phyloP scores from a whole-genome alignment of 2,888 invertebrate species.

The Magallana nippona region DNA sequence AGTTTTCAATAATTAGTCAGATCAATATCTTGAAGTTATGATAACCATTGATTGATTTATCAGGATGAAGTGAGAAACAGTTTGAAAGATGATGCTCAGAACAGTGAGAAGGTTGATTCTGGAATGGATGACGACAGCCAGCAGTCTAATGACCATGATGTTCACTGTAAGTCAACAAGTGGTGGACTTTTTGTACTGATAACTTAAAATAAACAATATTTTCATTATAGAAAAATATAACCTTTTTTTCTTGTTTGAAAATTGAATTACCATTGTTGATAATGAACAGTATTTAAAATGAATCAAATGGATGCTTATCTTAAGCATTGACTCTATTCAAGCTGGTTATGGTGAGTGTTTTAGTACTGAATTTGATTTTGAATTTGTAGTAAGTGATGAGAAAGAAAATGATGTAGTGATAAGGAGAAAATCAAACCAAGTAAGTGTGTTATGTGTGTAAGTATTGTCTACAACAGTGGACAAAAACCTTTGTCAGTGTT shows the following conservation, averaged over 20 bases:
- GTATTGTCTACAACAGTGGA: no score
- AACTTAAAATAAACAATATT: no score
- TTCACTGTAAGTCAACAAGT: not conserved
- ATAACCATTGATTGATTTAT: not conserved
- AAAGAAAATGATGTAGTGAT: conserved; percentile 9
- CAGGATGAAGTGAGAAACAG: not conserved
- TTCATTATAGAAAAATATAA: no score
- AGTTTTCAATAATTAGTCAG: no score
- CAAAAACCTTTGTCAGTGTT: no score
- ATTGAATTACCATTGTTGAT: no score
- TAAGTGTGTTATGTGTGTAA: not conserved
- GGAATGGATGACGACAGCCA: conserved; percentile 66
- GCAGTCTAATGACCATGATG: conserved; percentile 41
- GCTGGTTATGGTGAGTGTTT: not conserved
- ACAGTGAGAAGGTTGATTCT: conserved; percentile 58
- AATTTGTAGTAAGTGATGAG: conserved; percentile 16
- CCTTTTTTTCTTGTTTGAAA: no score
- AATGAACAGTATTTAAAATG: no score
- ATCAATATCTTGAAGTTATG: no score
- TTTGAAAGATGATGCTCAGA: conserved; percentile 30
- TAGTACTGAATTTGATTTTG: not conserved
- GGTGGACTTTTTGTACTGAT: no score
- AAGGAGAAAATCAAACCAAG: conserved; percentile 1
- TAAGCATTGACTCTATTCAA: not conserved
- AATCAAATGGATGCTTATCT: no score